These are phyloP conservation scores for Sylvicapra grimmia DNA, from an alignment of 2,113 vertebrate genomes.

Conservation along the genomic window DNA sequence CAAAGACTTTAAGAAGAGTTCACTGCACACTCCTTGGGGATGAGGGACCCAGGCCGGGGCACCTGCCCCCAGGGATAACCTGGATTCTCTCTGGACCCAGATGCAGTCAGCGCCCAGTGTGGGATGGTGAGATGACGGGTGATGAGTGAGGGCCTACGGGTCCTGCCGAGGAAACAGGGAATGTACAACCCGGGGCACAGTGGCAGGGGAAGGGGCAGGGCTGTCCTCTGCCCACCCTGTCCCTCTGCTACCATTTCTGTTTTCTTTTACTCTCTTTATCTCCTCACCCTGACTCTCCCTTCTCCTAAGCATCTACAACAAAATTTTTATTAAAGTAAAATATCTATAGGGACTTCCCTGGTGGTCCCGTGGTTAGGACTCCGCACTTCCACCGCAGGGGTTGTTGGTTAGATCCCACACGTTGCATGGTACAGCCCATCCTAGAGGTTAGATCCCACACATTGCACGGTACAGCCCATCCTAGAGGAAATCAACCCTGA, in stretches of 20 bases:
- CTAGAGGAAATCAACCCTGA: background rate
- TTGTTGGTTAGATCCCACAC: background rate
- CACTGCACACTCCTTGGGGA: background rate
- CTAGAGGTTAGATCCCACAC: background rate
- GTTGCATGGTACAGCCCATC: background rate
- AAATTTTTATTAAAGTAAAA: background rate
- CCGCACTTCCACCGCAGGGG: accelerated
- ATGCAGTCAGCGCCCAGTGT: background rate
- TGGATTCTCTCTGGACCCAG: background rate
- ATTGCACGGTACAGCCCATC: background rate
- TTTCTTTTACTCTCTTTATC: background rate
- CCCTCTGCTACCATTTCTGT: accelerated
- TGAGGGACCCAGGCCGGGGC: background rate
- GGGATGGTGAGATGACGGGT: accelerated
- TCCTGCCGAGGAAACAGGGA: background rate
- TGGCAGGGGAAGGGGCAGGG: background rate
- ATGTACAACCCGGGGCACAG: background rate
- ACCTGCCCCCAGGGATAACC: background rate
- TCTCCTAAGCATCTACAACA: background rate
- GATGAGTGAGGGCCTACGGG: background rate
- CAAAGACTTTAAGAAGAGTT: background rate
- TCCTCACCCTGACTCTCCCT: background rate
- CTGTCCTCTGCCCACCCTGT: background rate
- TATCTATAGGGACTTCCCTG: background rate
- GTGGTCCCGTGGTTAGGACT: background rate